Base-by-base conservation (phyloP, 2,888 invertebrate genomes). In the Rosalia funebris region DNA sequence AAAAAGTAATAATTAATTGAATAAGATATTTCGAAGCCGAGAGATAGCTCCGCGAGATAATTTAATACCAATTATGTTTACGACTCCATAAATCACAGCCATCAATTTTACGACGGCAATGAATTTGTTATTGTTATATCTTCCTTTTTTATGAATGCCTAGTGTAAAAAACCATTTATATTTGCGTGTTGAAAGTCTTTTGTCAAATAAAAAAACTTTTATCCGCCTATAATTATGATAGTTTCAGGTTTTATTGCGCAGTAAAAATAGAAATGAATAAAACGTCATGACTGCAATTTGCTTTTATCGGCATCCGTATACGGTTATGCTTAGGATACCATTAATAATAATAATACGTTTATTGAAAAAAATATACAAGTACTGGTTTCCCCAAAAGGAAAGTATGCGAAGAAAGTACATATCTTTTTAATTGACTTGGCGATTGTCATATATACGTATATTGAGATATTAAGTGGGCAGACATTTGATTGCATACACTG, bases 181-280 rank as follows among this genome's bases (percentile, higher is more conserved):
- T 58, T 68, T 57, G 71, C 71, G 69, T 69, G 69, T 66, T 66
- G 65, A 62, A 60, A 64, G 68, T 61, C 62, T 63, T 69, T 70
- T 65, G 63, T 65, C 53, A 47, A 65, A 66, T 62, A 68, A 66
- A 67, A 55, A 57, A 41, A 47, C n/a, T 62, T 71, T 66, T 64
- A 60, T 63, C 53, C 63, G 47, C 46, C 55, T 46, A 46, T 66
- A 61, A 66, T 66, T 63, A 60, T 61, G 37, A 61, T 57, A 56
- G 61, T 59, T 63, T 63, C 47, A 57, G 59, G 57, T 61, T 66
- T 66, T 66, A 66, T 59, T 61, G 17, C 37, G 50, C 48, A 39
- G 58, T 66, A 61, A 63, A 63, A 63, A 52, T 55, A 41, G 7
- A 39, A 45, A 50, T 11, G 41, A 39, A 46, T 39, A 52, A 50